Base-by-base conservation (phyloP, 2,797 vertebrate genomes). In the Antrozous pallidus region DNA sequence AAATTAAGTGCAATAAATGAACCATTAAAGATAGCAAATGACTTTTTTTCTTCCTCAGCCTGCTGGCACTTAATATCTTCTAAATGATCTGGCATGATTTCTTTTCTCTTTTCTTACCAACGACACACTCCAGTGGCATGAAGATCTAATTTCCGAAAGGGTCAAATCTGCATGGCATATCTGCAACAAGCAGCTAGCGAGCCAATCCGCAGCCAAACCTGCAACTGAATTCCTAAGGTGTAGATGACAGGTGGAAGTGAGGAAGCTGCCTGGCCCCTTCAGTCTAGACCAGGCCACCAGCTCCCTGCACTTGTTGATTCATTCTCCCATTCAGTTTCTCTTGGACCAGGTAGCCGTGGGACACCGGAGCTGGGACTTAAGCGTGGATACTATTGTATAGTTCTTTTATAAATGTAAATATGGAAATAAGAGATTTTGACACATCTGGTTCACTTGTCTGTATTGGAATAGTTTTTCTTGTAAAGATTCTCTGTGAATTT, bases 91-190 rank as follows among this genome's bases (percentile, higher is more conserved):
- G 98, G 98, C 99, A 99, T 99, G 99, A 99, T 96, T 98, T 98
- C 98, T 97, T 97, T 98, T 98, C 97, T 97, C 97, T 97, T 98
- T 97, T 98, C 97, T 84, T 96, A 96, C 92, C 97, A 97, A 98
- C 97, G 98, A 98, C 98, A 98, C 98, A 98, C 97, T 98, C 96
- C 98, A 98, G 98, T 97, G 98, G 99, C 99, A 99, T 99, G 99
- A 99, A 98, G 98, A 99, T 98, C 98, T 98, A 97, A 97, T 98
- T 98, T 98, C 97, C 89, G 97, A 98, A 98, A 99, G 98, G 98
- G 98, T 97, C 95, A 96, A 98, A 99, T 98, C 97, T 99, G 99
- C 99, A 99, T 99, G 99, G 99, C 99, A 97, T 98, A 98, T 97
- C 85, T 96, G 97, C 95, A 97, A 69, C 95, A 97, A 96, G 93